Evolutionary conservation across 1,140 invertebrate genomes (phyloP).

Genomic region (Harlomillsia oculata): DNA sequence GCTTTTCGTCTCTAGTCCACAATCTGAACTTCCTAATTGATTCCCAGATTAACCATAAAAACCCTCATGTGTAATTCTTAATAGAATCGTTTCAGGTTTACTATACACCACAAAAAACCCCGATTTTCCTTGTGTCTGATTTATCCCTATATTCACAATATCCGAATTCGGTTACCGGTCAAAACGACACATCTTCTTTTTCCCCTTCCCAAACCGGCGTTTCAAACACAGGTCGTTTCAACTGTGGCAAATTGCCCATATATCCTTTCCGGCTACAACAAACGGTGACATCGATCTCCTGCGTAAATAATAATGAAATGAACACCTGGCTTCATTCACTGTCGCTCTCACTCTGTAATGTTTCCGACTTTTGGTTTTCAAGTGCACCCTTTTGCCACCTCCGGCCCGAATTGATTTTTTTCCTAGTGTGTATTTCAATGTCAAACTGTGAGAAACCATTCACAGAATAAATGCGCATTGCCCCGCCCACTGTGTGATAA

Average conservation of each 20-base stretch:
- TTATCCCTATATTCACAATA: background rate
- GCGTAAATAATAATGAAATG: conserved; percentile 13
- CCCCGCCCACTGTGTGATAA: no score
- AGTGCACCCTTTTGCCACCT: background rate
- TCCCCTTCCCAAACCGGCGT: background rate
- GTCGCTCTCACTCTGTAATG: background rate
- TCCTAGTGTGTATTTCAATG: background rate
- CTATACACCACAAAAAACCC: background rate
- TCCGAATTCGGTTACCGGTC: conserved; percentile 1
- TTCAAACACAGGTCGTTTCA: no score
- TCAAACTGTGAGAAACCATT: background rate
- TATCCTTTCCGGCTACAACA: no score
- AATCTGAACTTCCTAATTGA: conserved; percentile 9
- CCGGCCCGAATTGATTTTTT: background rate
- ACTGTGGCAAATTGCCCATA: no score
- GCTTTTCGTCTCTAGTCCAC: background rate
- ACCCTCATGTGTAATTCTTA: background rate
- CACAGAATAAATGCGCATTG: background rate
- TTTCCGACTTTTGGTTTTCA: background rate
- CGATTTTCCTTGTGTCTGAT: background rate
- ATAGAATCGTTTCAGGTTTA: background rate
- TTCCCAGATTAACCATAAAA: conserved; percentile 10
- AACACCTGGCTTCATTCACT: conserved; percentile 11
- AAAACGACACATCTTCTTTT: conserved; percentile 8
- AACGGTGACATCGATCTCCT: background rate